Conservation (phyloP, 2,113 vertebrate genomes). For the Tyto alba region DNA sequence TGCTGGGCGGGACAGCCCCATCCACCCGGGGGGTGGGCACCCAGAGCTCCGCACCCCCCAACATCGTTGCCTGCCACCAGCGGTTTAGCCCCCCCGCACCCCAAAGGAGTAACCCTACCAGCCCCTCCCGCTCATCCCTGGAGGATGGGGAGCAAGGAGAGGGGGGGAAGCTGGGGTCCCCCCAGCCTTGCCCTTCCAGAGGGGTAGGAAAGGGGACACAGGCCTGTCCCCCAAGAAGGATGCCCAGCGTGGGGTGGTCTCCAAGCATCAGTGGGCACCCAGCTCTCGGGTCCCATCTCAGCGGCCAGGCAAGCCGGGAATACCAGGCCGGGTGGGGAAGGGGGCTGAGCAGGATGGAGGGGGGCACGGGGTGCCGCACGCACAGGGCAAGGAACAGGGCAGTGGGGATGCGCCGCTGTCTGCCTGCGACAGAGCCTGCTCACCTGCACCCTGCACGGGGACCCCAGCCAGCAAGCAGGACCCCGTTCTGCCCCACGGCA, state of each 20-base stretch:
- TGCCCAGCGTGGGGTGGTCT: neutral
- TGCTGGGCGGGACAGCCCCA: neutral
- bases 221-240: neutral
- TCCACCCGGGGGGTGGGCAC: too few species aligned
- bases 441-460: neutral
- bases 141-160: neutral
- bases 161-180: neutral
- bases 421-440: neutral
- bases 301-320: neutral
- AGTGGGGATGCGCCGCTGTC: fast-evolving
- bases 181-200: neutral
- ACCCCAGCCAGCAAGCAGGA: neutral
- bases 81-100: too few species aligned
- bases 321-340: neutral
- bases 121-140: neutral
- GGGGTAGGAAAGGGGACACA: neutral
- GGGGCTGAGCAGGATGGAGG: neutral
- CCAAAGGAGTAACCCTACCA: neutral
- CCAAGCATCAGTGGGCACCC: neutral
- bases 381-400: neutral
- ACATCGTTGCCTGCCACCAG: too few species aligned
- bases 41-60: neutral
- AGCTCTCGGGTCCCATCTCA: neutral
- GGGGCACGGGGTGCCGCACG: fast-evolving
- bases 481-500: fast-evolving